phyloP scores from a whole-genome alignment of 2,113 vertebrate genomes.

The Stegostoma tigrinum region DNA sequence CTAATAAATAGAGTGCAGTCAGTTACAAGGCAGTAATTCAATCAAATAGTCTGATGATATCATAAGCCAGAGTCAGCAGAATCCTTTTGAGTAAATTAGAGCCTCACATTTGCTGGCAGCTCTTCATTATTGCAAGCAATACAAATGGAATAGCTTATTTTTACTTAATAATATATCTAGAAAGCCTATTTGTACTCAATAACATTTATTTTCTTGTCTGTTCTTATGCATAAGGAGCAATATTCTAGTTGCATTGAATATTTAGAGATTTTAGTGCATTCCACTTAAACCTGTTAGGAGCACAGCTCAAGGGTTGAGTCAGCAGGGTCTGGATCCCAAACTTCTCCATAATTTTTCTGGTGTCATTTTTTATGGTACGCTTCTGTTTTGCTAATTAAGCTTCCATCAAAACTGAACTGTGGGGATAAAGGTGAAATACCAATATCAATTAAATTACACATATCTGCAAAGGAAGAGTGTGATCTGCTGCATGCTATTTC shows the following conservation, averaged over 20 bases:
- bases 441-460: background rate
- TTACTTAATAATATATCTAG: background rate
- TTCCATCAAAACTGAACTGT: background rate
- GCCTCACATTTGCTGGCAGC: background rate
- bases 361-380: no score
- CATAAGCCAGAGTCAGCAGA: constrained; percentile 33
- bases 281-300: background rate
- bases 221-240: background rate
- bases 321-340: background rate
- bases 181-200: background rate
- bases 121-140: background rate
- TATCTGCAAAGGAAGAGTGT: background rate
- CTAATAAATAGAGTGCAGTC: constrained; percentile 34
- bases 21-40: constrained; percentile 34
- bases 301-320: background rate
- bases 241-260: background rate
- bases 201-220: constrained; percentile 1
- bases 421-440: background rate
- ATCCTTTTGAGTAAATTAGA: constrained; percentile 21
- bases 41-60: constrained; percentile 18
- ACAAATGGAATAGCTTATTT: constrained; percentile 7
- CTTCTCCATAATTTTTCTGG: background rate
- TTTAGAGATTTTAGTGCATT: background rate
- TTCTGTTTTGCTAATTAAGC: background rate
- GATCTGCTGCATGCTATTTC: background rate